phyloP scores from a whole-genome alignment of 2,888 invertebrate species.

The Odontomyia ornata region DNA sequence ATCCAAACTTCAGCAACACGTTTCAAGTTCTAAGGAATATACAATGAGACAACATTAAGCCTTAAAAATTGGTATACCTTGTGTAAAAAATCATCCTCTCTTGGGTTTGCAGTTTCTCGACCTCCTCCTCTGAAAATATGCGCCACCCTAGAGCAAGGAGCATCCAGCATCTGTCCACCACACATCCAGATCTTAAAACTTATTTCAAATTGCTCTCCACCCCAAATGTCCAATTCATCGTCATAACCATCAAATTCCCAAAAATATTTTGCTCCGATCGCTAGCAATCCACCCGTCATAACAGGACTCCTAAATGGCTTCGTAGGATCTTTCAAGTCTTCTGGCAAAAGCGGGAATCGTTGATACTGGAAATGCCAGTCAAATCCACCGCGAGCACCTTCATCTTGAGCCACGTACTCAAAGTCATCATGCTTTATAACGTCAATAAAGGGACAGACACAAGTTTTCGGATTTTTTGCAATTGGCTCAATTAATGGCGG shows the following conservation, averaged over 20 bases:
- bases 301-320: slow-evolving; percentile 78
- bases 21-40: slow-evolving; percentile 76
- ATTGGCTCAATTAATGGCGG: slow-evolving; percentile 93
- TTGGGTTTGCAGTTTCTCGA: slow-evolving; percentile 70
- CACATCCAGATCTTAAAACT: no score
- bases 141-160: slow-evolving; percentile 92
- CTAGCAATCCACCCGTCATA: slow-evolving; percentile 97
- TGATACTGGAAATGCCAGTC: slow-evolving; percentile 99
- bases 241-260: slow-evolving; percentile 97
- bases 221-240: no score
- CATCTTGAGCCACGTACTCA: slow-evolving; percentile 92
- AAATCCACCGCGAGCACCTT: slow-evolving; percentile 94
- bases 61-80: no score
- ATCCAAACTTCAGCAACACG: slow-evolving; percentile 94
- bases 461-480: slow-evolving; percentile 82
- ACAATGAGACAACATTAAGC: no score
- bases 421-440: slow-evolving; percentile 89
- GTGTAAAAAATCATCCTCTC: slow-evolving; percentile 84
- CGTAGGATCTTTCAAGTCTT: slow-evolving; percentile 56
- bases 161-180: no score
- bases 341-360: slow-evolving; percentile 75
- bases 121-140: slow-evolving; percentile 94
- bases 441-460: slow-evolving; percentile 94
- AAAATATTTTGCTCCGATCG: slow-evolving; percentile 92
- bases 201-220: no score